Base-by-base conservation (phyloP, 2,888 invertebrate genomes). In the Apomyelois bistriatella region DNA sequence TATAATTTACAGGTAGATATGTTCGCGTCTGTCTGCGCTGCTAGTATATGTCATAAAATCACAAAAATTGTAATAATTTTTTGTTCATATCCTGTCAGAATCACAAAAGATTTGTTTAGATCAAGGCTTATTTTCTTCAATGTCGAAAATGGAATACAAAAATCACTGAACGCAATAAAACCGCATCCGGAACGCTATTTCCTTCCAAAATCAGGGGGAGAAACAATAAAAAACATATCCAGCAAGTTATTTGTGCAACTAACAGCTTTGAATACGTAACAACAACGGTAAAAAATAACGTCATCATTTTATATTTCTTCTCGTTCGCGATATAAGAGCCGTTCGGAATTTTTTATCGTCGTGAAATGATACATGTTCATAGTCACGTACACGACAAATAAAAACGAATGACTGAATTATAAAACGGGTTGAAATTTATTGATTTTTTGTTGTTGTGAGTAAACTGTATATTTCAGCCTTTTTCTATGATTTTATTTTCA, bases 351-450 rank as follows among this genome's bases (percentile, higher is more conserved):
- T 81, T 85, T 86, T 86, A 85, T 79, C 77, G 74, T 65, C 72
- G 60, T 67, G 63, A 79, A 82, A 85, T 85, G 85, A 85, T 86
- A 82, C 84, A 81, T 81, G 76, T 76, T 76, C 72, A 70, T 76
- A 71, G 74, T 72, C 82, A 80, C 83, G 82, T 85, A 84, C 75
- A 74, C 68, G 65, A 58, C 66, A 74, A 81, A 87, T 89, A 87
- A 88, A 88, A 86, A 58, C 70, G 77, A 85, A 87, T 82, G 85
- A 79, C 78, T 76, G 79, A 81, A 82, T 85, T 83, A 76, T 87
- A 87, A 86, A 87, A 85, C 79, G 84, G 84, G 85, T 85, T 85
- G 80, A 85, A 32, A 86, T 87, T 85, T 86, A 88, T 87, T 85
- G 85, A 86, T 84, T 85, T 80, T 66, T 77, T 6, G 12, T n/a